Percentiles rank a stretch among this genome's conserved stretches.
Evolutionary conservation across 2,888 invertebrate species (phyloP).

Genomic region (Ormyrus thymus): DNA sequence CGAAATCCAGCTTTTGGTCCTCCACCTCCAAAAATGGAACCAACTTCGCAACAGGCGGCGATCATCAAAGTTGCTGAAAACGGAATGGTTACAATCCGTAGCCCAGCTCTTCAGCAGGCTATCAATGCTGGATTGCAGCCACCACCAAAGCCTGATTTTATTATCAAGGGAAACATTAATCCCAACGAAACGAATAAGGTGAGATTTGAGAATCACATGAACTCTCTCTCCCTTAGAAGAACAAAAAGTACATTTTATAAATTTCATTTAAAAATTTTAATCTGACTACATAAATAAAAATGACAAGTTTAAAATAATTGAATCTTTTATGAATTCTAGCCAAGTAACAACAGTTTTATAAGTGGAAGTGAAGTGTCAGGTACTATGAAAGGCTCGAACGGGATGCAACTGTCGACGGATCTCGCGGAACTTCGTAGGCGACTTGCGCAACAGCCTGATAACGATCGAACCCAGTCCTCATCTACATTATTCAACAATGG

Average conservation of each 20-base stretch:
- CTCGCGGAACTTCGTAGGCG: constrained; percentile 68
- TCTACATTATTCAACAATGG: constrained; percentile 60
- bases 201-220: not conserved
- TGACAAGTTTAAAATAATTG: not conserved
- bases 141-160: constrained; percentile 71
- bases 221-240: constrained; percentile 1
- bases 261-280: not conserved
- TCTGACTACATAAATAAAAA: not conserved
- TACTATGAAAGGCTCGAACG: constrained; percentile 64
- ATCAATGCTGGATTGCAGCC: constrained; percentile 73
- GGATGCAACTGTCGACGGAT: constrained; percentile 65
- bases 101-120: constrained; percentile 80
- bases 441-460: constrained; percentile 60
- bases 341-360: constrained; percentile 55
- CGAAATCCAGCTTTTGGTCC: constrained; percentile 87
- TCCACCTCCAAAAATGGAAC: constrained; percentile 74
- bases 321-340: constrained; percentile 26
- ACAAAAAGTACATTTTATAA: not conserved
- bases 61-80: constrained; percentile 82
- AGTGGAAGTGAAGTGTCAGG: constrained; percentile 42
- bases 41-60: constrained; percentile 78
- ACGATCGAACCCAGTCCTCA: constrained; percentile 24
- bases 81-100: constrained; percentile 90
- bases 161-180: constrained; percentile 69
- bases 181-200: constrained; percentile 47